Percentiles rank a stretch among this genome's conserved stretches.
These are phyloP conservation scores for Campylomormyrus numenius DNA, from an alignment of 2,113 vertebrate species.

Conservation along the genomic window DNA sequence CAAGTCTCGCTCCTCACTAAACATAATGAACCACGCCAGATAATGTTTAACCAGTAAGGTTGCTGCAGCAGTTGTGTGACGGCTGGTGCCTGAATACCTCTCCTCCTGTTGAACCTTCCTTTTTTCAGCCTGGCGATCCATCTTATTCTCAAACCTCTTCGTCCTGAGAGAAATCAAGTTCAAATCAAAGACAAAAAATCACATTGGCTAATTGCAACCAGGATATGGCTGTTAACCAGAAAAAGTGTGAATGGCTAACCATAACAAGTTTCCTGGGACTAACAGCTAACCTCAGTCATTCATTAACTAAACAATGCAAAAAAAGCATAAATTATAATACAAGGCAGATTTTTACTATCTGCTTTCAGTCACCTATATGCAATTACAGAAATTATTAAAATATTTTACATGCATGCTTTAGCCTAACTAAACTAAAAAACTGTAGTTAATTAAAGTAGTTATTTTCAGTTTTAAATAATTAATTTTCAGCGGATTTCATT, in stretches of 20 bases:
- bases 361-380: not conserved
- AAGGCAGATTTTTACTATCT: not conserved
- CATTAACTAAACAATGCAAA: not conserved
- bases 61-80: not conserved
- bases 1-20: not conserved
- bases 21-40: not conserved
- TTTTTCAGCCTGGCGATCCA: conserved; percentile 63
- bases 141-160: conserved; percentile 58
- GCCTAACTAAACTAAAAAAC: not conserved
- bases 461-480: not conserved
- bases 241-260: not conserved
- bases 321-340: not conserved
- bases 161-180: conserved; percentile 34
- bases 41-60: not conserved
- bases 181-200: not conserved
- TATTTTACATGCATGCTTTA: not conserved
- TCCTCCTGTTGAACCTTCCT: conserved; percentile 73
- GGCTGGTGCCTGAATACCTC: conserved; percentile 47
- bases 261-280: not conserved
- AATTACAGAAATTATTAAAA: not conserved
- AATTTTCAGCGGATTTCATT: not conserved
- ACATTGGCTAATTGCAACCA: not conserved
- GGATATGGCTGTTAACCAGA: not conserved
- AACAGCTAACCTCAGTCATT: not conserved
- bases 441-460: not conserved